Evolutionary conservation across 2,888 invertebrate species (phyloP).

Genomic region (Ferdinandea cuprea): DNA sequence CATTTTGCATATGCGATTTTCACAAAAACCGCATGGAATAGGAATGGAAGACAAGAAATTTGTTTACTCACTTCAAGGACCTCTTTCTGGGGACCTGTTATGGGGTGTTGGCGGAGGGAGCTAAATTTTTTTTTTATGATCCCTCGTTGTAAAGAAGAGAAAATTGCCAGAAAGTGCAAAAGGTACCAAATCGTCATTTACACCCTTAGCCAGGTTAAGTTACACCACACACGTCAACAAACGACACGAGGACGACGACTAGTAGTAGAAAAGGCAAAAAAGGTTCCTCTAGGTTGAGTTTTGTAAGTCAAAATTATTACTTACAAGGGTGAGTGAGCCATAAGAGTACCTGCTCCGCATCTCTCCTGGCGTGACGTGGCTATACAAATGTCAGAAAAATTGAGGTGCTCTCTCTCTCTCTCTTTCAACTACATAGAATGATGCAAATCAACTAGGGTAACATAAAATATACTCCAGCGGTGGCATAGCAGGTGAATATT

Average conservation of each 20-base stretch:
- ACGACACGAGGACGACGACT: too few relatives aligned
- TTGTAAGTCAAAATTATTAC: constrained; percentile 49
- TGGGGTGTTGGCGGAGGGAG: neutral
- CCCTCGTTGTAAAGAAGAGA: constrained; percentile 11
- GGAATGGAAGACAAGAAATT: constrained; percentile 49
- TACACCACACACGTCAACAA: constrained; percentile 17
- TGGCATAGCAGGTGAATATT: neutral
- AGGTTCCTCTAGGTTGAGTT: constrained; percentile 32
- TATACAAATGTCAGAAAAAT: constrained; percentile 30
- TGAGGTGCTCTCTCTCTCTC: constrained; percentile 26
- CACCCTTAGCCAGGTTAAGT: constrained; percentile 42
- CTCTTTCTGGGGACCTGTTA: constrained; percentile 7
- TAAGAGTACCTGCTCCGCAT: constrained; percentile 28
- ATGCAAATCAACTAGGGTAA: constrained; percentile 51
- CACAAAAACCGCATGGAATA: neutral
- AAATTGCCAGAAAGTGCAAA: constrained; percentile 36
- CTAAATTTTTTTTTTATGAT: constrained; percentile 12
- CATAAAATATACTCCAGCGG: constrained; percentile 28
- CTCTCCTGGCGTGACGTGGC: neutral
- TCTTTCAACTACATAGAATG: constrained; percentile 45
- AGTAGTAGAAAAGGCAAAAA: constrained; percentile 3
- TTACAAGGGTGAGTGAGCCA: constrained; percentile 21
- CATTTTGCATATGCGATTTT: constrained; percentile 47
- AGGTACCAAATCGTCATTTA: constrained; percentile 47
- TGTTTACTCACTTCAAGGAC: constrained; percentile 31